Conservation (phyloP, 2,113 vertebrate genomes). For the Platycercus adscitus region DNA sequence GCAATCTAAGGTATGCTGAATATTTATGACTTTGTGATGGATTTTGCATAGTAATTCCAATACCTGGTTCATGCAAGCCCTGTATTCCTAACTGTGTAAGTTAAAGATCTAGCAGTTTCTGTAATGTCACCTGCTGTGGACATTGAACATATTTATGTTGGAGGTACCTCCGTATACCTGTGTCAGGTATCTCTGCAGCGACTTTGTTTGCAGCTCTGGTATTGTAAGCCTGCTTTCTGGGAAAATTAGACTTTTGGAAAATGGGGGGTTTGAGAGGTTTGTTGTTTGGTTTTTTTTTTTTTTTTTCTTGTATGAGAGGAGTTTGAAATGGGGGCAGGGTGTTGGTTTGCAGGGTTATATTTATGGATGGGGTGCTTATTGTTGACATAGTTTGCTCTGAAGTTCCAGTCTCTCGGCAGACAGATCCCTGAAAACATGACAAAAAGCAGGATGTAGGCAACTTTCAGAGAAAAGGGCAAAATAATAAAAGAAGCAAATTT, state of each 20-base stretch:
- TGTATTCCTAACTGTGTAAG: neutral
- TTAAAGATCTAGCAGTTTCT: neutral
- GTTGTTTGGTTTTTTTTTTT: neutral
- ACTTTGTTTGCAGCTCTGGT: neutral
- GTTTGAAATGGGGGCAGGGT: neutral
- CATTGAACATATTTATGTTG: neutral
- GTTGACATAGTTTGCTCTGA: neutral
- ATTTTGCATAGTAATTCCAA: neutral
- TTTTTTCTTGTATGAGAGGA: neutral
- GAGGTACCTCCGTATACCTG: neutral
- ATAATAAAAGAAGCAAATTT: neutral
- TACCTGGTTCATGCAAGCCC: neutral
- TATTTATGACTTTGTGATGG: neutral
- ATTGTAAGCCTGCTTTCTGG: neutral
- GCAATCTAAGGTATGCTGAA: neutral
- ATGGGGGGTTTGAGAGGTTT: neutral
- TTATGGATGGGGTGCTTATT: neutral
- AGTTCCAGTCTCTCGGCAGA: neutral
- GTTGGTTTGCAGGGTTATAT: neutral
- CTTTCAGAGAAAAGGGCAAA: neutral
- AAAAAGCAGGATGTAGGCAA: neutral
- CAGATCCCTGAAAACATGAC: neutral
- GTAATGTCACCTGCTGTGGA: neutral
- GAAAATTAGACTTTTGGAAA: neutral
- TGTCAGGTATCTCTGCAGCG: neutral